Base-by-base conservation (phyloP, 2,888 invertebrate genomes). In the Sceliomorpha sp. region DNA sequence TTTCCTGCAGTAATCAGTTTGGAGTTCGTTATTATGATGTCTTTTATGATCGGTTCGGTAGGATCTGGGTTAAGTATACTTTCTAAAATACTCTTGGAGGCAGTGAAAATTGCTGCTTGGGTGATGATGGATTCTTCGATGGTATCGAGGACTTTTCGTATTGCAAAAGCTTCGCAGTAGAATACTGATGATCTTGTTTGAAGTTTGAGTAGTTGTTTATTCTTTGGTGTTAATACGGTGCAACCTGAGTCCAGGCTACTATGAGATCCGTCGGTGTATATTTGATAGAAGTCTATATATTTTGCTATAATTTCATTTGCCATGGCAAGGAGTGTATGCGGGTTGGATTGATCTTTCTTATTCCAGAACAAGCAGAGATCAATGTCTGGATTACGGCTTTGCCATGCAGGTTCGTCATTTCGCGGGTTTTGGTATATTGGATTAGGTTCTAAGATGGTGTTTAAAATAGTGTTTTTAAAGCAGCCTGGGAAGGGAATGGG, bases 131-230 rank as follows among this genome's bases (percentile, higher is more conserved):
- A 34, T n/a, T 40, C 0, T 31, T 55, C 3, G n/a, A 44, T 45
- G 1, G 3, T 7, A 26, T 44, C 9, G 1, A 56, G 1, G 1
- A 44, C 37, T 9, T 1, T 1, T 6, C 4, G 10, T 9, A 56
- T 36, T 7, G 55, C 55, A 9, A 17, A 56, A 6, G 55, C 15
- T 56, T 56, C 55, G 10, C 36, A 2, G n/a, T 36, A 56, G 31
- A 36, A 56, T 1, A 56, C 13, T 7, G 55, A 56, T 27, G 45
- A 56, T 1, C n/a, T 15, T 1, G 42, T 12, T 1, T 17, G 44
- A 0, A 56, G 26, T 36, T 36, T 56, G 7, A n/a, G 12, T 0
- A 36, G n/a, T 9, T 17, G 20, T 6, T 4, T 20, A 26, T 44
- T 26, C 13, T 34, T 27, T 7, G 15, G 12, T 1, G 1, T n/a